phyloP scores from a whole-genome alignment of 2,888 invertebrate species.

The Biston stratarius region DNA sequence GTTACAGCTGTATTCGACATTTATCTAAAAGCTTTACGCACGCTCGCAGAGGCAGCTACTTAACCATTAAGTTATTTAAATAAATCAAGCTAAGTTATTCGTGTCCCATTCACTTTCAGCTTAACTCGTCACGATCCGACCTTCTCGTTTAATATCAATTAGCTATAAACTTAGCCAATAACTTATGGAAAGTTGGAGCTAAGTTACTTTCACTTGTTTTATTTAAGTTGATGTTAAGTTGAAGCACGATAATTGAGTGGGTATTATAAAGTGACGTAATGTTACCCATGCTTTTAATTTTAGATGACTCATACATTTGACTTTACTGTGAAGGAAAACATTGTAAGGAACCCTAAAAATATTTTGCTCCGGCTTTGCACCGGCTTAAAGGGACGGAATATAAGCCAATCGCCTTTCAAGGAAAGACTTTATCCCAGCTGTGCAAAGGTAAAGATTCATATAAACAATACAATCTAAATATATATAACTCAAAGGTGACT shows the following conservation, averaged over 20 bases:
- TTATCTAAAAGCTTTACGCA: neutral
- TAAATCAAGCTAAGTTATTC: constrained; percentile 16
- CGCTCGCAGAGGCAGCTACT: constrained; percentile 5
- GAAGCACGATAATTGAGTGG: neutral
- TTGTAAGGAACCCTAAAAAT: no score
- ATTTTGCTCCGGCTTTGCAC: no score
- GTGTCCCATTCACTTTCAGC: constrained; percentile 18
- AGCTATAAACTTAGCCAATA: constrained; percentile 20
- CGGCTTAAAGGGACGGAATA: no score
- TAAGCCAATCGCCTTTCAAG: no score
- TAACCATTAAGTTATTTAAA: constrained; percentile 6
- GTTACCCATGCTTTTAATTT: neutral
- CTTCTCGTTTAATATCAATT: constrained; percentile 20
- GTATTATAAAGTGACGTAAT: neutral
- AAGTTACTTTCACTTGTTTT: constrained; percentile 28
- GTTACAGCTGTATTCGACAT: neutral
- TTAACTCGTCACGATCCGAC: constrained; percentile 15
- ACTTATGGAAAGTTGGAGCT: constrained; percentile 22
- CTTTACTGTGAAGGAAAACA: no score
- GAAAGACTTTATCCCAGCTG: no score
- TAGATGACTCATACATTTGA: neutral
- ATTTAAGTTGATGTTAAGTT: neutral
- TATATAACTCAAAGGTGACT: no score
- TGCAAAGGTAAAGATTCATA: no score
- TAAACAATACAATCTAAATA: no score